A percentile compares a stretch with the other conserved stretches of the same genome.
phyloP scores from a whole-genome alignment of 2,888 invertebrate species.

The Phaedon cochleariae region DNA sequence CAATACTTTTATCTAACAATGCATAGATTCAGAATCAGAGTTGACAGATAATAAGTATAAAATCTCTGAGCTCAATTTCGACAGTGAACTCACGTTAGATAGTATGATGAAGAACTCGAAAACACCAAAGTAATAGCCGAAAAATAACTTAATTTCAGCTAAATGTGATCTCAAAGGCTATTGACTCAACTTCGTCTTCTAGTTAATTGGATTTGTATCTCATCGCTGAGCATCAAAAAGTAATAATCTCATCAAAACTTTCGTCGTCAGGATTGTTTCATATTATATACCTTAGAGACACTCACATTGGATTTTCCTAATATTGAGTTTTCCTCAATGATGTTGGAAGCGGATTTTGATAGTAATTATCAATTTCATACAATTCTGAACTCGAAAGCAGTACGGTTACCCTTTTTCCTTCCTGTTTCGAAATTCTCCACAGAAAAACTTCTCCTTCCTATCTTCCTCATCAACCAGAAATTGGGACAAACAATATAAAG shows the following conservation, averaged over 20 bases:
- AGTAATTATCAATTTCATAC: not conserved
- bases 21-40: too few relatives aligned
- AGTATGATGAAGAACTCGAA: too few relatives aligned
- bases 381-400: too few relatives aligned
- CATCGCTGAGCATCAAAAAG: slow-evolving; percentile 12
- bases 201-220: slow-evolving; percentile 18
- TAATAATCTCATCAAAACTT: not conserved
- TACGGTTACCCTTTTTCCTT: too few relatives aligned
- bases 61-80: too few relatives aligned
- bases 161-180: not conserved
- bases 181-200: slow-evolving; percentile 1
- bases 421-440: too few relatives aligned
- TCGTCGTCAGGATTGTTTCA: not conserved
- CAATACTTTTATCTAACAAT: too few relatives aligned
- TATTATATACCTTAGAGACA: not conserved
- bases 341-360: not conserved
- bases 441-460: too few relatives aligned
- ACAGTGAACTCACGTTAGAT: too few relatives aligned
- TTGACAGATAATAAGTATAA: too few relatives aligned
- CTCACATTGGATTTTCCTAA: not conserved
- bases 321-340: not conserved
- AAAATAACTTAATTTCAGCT: not conserved
- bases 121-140: not conserved
- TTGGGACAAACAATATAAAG: too few relatives aligned
- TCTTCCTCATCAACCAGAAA: too few relatives aligned